Evolutionary conservation across 2,888 invertebrate genomes (phyloP), one percentile per base, ranked within the genome.

Genomic region (Agapostemon virescens): DNA sequence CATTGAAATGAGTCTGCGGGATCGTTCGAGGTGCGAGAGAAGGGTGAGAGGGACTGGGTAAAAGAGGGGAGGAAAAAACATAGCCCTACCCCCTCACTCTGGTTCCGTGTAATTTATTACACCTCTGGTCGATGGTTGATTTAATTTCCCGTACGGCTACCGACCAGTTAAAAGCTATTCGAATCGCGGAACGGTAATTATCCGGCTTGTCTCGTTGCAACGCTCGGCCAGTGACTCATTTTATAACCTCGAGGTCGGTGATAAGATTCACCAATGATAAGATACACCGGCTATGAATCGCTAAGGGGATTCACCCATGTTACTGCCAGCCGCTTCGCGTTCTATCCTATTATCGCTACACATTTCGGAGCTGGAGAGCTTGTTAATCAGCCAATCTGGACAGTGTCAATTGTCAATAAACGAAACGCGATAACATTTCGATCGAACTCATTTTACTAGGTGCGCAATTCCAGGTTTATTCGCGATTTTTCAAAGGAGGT

Each of bases 61-160:
- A 33, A 49, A 20, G 36, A 20, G 5, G 23, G 20, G 26, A 66
- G 26, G 20, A n/a, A 61, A 61, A 42, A 58, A 69, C 75, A 58
- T 58, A 36, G 0, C 38, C 38, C 61, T 11, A 1, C 52, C 52
- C n/a, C 23, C 13, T 45, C n/a, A n/a, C n/a, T n/a, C n/a, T n/a
- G n/a, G n/a, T 20, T 45, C 61, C 40, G 15, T 20, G 45, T 30
- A 76, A 79, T 70, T 79, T 79, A 79, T 70, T 58, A 49, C 70
- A 7, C 33, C 66, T n/a, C n/a, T 40, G 42, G n/a, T 15, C n/a
- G 30, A 52, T 23, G 30, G 17, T 64, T 49, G 69, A 69, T 78
- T 78, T 78, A 78, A 78, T 77, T 77, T 36, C 45, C 69, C 55
- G 30, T 26, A 36, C 58, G 58, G 58, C 64, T 33, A 26, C 15